Conservation (phyloP, 2,113 vertebrate species). For the Arvicanthis niloticus region DNA sequence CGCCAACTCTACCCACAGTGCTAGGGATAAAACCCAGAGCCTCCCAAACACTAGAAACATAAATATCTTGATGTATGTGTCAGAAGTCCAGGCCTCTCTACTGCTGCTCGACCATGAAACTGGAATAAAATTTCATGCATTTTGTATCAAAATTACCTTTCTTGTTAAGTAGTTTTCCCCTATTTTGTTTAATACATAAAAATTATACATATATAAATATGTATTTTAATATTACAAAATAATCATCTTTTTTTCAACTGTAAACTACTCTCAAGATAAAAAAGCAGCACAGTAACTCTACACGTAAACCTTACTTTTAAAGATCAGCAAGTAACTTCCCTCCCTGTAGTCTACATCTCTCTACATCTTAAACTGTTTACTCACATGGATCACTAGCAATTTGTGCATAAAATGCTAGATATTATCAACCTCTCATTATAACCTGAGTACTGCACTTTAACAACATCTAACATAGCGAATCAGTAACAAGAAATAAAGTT, state of each 20-base stretch:
- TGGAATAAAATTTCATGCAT: background rate
- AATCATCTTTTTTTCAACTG: slow-evolving; percentile 4
- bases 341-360: slow-evolving; percentile 12
- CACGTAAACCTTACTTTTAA: slow-evolving; percentile 19
- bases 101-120: background rate
- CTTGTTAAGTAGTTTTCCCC: background rate
- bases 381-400: background rate
- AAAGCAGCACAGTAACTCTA: slow-evolving; percentile 4
- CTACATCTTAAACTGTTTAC: slow-evolving; percentile 11
- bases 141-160: slow-evolving; percentile 14
- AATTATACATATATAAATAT: background rate
- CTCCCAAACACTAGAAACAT: background rate
- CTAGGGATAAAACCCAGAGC: background rate
- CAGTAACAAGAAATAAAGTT: background rate
- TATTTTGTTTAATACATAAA: background rate
- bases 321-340: slow-evolving; percentile 15
- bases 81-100: background rate
- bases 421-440: slow-evolving; percentile 5
- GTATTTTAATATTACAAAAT: slow-evolving; percentile 22
- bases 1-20: background rate
- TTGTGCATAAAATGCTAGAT: slow-evolving; percentile 3
- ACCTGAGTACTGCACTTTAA: background rate
- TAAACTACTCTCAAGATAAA: slow-evolving; percentile 35
- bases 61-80: background rate
- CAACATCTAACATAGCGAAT: background rate